Conservation (phyloP, 2,888 invertebrate genomes). For the Hecatera dysodea region DNA sequence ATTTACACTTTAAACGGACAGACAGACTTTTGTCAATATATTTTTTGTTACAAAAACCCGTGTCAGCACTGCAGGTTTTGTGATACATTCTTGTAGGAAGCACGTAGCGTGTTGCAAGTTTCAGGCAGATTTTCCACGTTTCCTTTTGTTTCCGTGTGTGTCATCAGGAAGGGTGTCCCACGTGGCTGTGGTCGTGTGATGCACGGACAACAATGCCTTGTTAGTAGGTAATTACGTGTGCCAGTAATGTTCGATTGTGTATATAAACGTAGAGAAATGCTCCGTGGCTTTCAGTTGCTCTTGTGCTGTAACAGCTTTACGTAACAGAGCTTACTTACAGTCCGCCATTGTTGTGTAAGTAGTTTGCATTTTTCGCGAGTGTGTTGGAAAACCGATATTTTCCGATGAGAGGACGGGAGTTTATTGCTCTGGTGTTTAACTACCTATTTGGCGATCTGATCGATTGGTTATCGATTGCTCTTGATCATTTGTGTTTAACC, state of each 20-base stretch:
- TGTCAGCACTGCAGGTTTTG: background rate
- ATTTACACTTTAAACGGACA: conserved; percentile 5
- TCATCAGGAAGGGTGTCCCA: conserved; percentile 22
- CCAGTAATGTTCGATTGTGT: conserved; percentile 54
- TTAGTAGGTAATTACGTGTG: conserved; percentile 51
- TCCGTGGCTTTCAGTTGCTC: conserved; percentile 58
- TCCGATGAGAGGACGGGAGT: background rate
- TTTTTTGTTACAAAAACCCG: background rate
- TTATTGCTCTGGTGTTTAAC: background rate
- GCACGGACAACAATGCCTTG: conserved; percentile 41
- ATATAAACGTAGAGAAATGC: conserved; percentile 62
- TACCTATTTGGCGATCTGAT: background rate
- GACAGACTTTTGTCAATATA: background rate
- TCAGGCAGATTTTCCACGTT: background rate
- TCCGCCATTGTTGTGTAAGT: conserved; percentile 42
- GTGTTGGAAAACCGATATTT: background rate
- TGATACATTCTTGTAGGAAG: background rate
- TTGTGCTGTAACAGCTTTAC: conserved; percentile 50
- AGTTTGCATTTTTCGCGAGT: conserved; percentile 17
- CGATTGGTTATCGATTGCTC: background rate
- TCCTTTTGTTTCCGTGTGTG: conserved; percentile 18
- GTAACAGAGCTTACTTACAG: conserved; percentile 49
- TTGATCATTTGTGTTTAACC: background rate
- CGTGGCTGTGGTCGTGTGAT: conserved; percentile 35
- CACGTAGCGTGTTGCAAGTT: background rate